Percentiles rank a stretch among this genome's conserved stretches.
Evolutionary conservation across 1,140 invertebrate species (phyloP).

Genomic region (Sitodiplosis mosellana): DNA sequence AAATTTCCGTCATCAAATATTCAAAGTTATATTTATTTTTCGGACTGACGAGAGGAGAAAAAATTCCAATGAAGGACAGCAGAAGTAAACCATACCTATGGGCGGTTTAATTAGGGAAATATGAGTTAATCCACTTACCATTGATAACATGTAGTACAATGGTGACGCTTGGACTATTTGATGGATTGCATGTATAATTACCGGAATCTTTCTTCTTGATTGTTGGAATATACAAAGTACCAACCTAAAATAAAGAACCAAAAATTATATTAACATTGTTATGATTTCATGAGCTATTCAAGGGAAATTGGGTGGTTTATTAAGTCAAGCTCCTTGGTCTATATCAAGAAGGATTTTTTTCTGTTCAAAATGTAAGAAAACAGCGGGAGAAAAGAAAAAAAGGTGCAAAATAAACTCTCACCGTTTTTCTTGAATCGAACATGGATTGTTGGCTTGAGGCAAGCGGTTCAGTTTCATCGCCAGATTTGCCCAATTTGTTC

Average conservation of each 20-base stretch:
- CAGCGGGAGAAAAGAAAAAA: not conserved
- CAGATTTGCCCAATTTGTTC: too few species aligned
- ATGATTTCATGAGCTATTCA: too few species aligned
- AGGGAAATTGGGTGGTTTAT: too few species aligned
- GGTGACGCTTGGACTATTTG: slow-evolving; percentile 21
- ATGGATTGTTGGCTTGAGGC: not conserved
- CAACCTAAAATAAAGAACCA: slow-evolving; percentile 13
- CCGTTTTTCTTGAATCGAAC: not conserved
- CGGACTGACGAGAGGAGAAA: too few species aligned
- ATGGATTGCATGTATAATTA: slow-evolving; percentile 24
- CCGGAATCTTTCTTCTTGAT: slow-evolving; percentile 23
- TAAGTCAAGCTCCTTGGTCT: too few species aligned
- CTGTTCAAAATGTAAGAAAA: too few species aligned
- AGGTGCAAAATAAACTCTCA: not conserved
- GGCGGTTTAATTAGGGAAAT: not conserved
- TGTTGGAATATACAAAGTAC: slow-evolving; percentile 48
- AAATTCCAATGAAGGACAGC: too few species aligned
- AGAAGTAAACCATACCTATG: too few species aligned
- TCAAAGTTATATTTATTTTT: too few species aligned
- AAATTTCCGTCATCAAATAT: too few species aligned
- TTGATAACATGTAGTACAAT: slow-evolving; percentile 23
- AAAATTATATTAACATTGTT: not conserved
- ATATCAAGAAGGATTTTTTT: too few species aligned
- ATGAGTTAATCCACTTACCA: slow-evolving; percentile 12
- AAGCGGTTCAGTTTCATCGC: not conserved